Evolutionary conservation across 2,113 vertebrate genomes (phyloP), one percentile per base, ranked within the genome.

Genomic region (Aix galericulata): DNA sequence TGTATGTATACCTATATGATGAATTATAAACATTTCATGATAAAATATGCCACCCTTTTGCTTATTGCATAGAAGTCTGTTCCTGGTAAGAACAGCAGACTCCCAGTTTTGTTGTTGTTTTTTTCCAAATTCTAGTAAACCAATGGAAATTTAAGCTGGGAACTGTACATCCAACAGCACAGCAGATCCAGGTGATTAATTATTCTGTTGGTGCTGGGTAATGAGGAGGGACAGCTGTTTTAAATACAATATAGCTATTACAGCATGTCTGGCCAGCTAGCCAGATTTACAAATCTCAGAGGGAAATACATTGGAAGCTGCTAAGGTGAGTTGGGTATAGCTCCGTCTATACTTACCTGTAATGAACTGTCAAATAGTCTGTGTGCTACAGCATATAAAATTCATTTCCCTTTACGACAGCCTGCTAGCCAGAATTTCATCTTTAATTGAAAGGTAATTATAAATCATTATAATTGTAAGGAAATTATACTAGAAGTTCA

Each of bases 131-230:
- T 36, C 38, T 44, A 42, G 53, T 29, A 58, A 94, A 66, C 9
- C 44, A 59, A 29, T 62, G 66, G 71, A 75, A 84, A 31, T 38
- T 75, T 48, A 15, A 86, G 12, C 62, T 82, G 32, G 48, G 66
- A 82, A 40, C 17, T 13, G 29, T 48, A 59, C 27, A 18, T 17
- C 32, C 13, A 1, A 31, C 25, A 91, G 52, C 20, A 34, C 38
- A 59, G 52, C 52, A 91, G n/a, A 48, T 3, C 10, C 21, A 52
- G 38, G 34, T 62, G 89, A 40, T 74, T 80, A 71, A 88, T 86
- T 40, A 38, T 14, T 82, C 26, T 8, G 0, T 9, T 26, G 0
- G 0, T 31, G 36, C 46, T 59, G 42, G 14, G 3, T 88, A 38
- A 63, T 0, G 4, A 85, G 29, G 17, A 42, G 11, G 26, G 50